These are phyloP conservation scores for Festucalex cinctus DNA, from an alignment of 2,113 vertebrate genomes.

Conservation along the genomic window DNA sequence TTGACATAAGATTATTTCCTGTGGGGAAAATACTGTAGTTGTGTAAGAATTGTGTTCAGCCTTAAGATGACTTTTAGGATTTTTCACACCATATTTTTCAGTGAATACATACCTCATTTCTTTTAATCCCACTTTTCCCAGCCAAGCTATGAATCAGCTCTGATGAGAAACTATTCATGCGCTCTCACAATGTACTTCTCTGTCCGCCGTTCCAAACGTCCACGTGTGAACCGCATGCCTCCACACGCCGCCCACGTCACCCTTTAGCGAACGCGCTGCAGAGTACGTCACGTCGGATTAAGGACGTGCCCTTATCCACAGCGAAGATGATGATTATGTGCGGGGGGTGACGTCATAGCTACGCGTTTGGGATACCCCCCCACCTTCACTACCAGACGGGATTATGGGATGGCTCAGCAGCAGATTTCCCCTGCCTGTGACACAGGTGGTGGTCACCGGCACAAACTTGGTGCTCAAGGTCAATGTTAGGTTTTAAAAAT, in stretches of 20 bases:
- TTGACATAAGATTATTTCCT: too few relatives aligned
- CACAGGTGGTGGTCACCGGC: conserved; percentile 42
- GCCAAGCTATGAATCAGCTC: not conserved
- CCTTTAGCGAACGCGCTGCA: not conserved
- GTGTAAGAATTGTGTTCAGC: too few relatives aligned
- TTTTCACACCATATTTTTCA: too few relatives aligned
- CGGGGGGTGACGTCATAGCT: conserved; percentile 9
- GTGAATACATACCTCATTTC: too few relatives aligned
- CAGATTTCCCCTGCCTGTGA: conserved; percentile 32
- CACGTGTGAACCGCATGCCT: not conserved
- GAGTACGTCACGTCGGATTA: conserved; percentile 13
- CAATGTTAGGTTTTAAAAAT: not conserved
- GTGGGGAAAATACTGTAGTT: too few relatives aligned
- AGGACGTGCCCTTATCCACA: conserved; percentile 2
- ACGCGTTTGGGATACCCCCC: conserved; percentile 38
- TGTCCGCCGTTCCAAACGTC: not conserved
- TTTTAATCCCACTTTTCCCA: too few relatives aligned
- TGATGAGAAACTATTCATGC: not conserved
- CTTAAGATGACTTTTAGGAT: too few relatives aligned
- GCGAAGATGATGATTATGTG: conserved; percentile 12
- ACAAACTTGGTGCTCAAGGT: not conserved
- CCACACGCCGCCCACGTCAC: not conserved
- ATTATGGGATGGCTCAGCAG: conserved; percentile 52
- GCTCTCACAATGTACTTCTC: not conserved
- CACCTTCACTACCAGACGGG: conserved; percentile 31